Evolutionary conservation across 2,888 invertebrate species (phyloP).

Genomic region (Erynnis tages): DNA sequence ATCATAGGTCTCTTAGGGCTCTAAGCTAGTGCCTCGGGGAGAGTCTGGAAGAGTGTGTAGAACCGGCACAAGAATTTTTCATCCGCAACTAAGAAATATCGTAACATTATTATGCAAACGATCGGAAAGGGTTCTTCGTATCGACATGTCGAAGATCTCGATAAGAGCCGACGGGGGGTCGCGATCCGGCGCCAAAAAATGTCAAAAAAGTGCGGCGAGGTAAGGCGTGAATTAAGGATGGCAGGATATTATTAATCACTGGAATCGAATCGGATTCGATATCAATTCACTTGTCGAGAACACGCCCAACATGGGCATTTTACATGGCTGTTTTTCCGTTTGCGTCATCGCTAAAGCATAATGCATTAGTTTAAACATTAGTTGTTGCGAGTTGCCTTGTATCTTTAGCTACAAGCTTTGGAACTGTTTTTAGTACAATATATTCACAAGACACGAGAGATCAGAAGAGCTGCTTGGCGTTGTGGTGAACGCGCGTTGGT

Average conservation of each 20-base stretch:
- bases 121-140: constrained; percentile 30
- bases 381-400: too few species aligned
- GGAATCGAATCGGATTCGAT: constrained; percentile 30
- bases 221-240: constrained; percentile 35
- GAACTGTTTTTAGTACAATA: too few species aligned
- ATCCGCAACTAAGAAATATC: constrained; percentile 32
- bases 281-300: constrained; percentile 33
- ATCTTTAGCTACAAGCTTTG: too few species aligned
- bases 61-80: constrained; percentile 14
- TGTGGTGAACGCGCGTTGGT: too few species aligned
- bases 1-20: too few species aligned
- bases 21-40: too few species aligned
- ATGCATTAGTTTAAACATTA: too few species aligned
- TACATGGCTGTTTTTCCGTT: not conserved
- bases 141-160: constrained; percentile 35
- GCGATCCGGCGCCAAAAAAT: constrained; percentile 41
- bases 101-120: constrained; percentile 37
- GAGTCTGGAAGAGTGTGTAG: too few species aligned
- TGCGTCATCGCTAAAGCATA: not conserved
- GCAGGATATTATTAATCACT: constrained; percentile 34
- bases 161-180: constrained; percentile 40
- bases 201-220: constrained; percentile 37
- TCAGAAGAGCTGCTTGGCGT: too few species aligned
- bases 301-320: too few species aligned
- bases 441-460: too few species aligned